Evolutionary conservation across 2,888 invertebrate genomes (phyloP), one percentile per base, ranked within the genome.

Genomic region (Dascillus cervinus): DNA sequence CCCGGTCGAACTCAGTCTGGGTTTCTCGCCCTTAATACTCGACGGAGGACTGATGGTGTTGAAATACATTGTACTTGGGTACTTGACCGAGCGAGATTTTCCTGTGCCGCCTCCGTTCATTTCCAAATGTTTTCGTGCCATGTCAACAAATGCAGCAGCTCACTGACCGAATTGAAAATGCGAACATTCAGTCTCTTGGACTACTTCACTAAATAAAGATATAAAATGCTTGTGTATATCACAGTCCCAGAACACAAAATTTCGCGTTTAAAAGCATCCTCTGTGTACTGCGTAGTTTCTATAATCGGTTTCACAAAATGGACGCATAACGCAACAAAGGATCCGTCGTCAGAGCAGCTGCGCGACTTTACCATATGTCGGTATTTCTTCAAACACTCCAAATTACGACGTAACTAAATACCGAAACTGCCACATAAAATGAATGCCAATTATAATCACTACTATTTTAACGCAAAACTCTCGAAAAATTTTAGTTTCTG

Each of bases 221-320:
- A 38, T 31, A 44, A 52, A 53, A 49, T 47, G 44, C 46, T 42
- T 42, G 44, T 40, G 34, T 50, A 45, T 61, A 60, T 60, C 60
- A 60, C 61, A 58, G 59, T 54, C 49, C 54, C 51, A 53, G 51
- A 48, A 48, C 53, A 49, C 47, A 37, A 54, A 57, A 56, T 56
- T 60, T 56, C 57, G 56, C 56, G 53, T 50, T 50, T 41, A 54
- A 57, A 56, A 58, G 48, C 51, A 44, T 39, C 38, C 31, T 32
- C 31, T 44, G 44, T 28, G 46, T 45, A 46, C 50, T 39, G 46
- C 55, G 50, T 47, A 53, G 39, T 51, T 50, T 55, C 55, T 50
- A n/a, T n/a, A n/a, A n/a, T n/a, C n/a, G 50, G 52, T 55, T 54
- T 55, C 56, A 60, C 62, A 62, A 62, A 60, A 62, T 62, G 62